Evolutionary conservation across 2,797 vertebrate genomes (phyloP), one percentile per base, ranked within the genome.

Genomic region (Anableps anableps): DNA sequence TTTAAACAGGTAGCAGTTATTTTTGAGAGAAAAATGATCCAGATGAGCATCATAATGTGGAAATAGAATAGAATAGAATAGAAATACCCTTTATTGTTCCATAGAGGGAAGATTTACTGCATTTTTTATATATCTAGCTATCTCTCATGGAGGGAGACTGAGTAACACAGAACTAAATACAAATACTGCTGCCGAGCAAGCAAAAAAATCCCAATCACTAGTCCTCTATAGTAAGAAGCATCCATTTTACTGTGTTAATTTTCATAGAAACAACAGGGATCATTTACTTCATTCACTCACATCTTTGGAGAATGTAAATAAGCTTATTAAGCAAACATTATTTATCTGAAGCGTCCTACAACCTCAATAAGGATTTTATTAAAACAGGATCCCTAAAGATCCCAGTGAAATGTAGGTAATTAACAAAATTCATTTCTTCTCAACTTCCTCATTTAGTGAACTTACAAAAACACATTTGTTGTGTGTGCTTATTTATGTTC

Each of bases 211-310:
- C 91, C 94, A 95, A 94, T 95, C 93, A 92, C 84, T 60, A 84
- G 86, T 89, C 78, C 88, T 88, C 75, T 80, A 88, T 91, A 89
- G 86, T 93, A 86, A 94, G 93, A 93, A 86, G 91, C 88, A 84
- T 81, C 82, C 88, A 86, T 87, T 91, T 90, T 43, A 43, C 43
- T 43, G 43, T 43, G 43, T 43, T 4, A 43, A 43, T 43, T 93
- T 95, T 95, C 91, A 95, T 96, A 95, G 90, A 87, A 83, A 36
- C 84, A 80, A 87, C 90, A 77, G 84, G 93, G 88, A 91, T 90
- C 74, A 91, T 92, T 89, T 90, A 86, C 92, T 93, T 92, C 85
- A 82, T 90, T 91, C 90, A 76, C 51, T 83, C 74, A 78, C 78
- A 60, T 87, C 91, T 73, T 86, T 73, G 72, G 58, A 78, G 77